Evolutionary conservation across 2,888 invertebrate species (phyloP), one percentile per base, ranked within the genome.

Genomic region (Cataglyphis altisquamis): DNA sequence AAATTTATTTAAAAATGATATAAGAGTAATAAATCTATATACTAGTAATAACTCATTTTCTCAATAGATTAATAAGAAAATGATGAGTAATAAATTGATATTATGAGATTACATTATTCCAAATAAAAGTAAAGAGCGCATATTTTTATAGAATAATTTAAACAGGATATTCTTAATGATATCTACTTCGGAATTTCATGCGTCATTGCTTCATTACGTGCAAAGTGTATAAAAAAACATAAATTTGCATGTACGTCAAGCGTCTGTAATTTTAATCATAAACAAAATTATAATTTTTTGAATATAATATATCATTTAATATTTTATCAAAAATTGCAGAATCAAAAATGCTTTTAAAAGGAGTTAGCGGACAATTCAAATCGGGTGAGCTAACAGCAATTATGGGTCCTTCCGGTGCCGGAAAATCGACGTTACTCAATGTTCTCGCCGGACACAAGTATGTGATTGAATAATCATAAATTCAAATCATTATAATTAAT

Each of bases 371-470:
- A 0, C 96, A 97, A 91, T 98, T 99, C 94, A 96, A 96, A 63
- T 97, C 98, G 0, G 98, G 98, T 15, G 97, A 99, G 93, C 95
- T 99, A 85, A 98, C 98, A 0, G 99, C 98, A 60, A 98, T 99
- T 88, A 96, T 99, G 95, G 99, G 99, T 0, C 98, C 99, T 0
- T 98, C 98, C 0, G 99, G 99, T 0, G 98, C 98, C 6, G 98
- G 99, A 67, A 99, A 99, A 95, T 98, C 98, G 75, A 98, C 98
- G 0, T 95, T 99, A 10, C 96, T 99, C 82, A 98, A 99, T 93
- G 96, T 98, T 86, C 95, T 99, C 41, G 98, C 99, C 41, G 98
- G 98, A 84, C 99, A 98, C 95, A 98, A 97, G 98, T 98, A 96
- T 3, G 15, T 72, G 95, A 96, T 95, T 48, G 10, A 45, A 60